Percentiles rank a stretch among this genome's conserved stretches.
Conservation (phyloP, 2,113 vertebrate genomes). For the Tichodroma muraria region DNA sequence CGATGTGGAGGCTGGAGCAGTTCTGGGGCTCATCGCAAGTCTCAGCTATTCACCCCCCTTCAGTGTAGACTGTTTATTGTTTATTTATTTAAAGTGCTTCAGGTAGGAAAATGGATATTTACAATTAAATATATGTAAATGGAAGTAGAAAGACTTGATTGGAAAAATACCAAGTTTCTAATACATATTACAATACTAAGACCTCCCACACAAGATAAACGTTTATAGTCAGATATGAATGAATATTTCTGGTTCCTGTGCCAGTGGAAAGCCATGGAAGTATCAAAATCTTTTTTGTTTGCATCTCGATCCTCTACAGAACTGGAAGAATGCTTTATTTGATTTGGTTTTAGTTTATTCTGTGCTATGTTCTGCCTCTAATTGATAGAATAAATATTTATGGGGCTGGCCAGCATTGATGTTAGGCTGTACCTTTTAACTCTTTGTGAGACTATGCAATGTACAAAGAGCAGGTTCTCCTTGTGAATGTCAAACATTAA, state of each 20-base stretch:
- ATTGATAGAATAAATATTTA: neutral
- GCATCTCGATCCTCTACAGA: neutral
- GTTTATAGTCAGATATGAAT: conserved; percentile 41
- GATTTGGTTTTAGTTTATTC: neutral
- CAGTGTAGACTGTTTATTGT: neutral
- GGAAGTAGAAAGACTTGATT: conserved; percentile 55
- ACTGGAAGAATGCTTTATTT: neutral
- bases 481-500: neutral
- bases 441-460: neutral
- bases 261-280: conserved; percentile 6
- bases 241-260: conserved; percentile 38
- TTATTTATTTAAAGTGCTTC: conserved; percentile 15
- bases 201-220: conserved; percentile 61
- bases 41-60: neutral
- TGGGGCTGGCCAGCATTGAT: neutral
- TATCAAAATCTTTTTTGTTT: conserved; percentile 15
- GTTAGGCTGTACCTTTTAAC: neutral
- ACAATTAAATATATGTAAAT: conserved; percentile 65
- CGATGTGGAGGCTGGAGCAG: neutral
- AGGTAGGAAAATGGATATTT: conserved; percentile 56
- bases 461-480: neutral
- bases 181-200: conserved; percentile 59
- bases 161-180: conserved; percentile 66
- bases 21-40: neutral
- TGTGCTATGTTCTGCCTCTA: neutral